phyloP scores from a whole-genome alignment of 2,888 invertebrate genomes.

The Metalampra italica region DNA sequence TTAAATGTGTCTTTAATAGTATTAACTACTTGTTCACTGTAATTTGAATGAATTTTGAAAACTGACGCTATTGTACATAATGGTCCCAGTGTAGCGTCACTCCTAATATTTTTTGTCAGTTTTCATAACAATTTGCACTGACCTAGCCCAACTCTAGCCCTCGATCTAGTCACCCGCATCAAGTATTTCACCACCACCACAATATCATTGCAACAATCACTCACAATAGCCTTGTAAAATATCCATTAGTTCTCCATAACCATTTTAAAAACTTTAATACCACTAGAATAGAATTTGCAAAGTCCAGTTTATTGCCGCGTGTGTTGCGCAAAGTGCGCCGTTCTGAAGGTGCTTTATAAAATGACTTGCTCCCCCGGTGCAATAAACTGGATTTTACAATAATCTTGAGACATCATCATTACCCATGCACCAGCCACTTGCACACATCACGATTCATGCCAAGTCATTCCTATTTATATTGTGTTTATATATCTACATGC shows the following conservation, averaged over 20 bases:
- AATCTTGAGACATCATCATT: conserved; percentile 11
- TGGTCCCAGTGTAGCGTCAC: too few species aligned
- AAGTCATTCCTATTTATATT: neutral
- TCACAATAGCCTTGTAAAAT: neutral
- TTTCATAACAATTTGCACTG: conserved; percentile 9
- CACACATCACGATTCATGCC: neutral
- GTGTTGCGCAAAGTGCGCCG: conserved; percentile 7
- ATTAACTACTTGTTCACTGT: neutral
- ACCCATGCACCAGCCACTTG: neutral
- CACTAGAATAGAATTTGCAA: conserved; percentile 1
- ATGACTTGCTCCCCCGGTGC: conserved; percentile 2
- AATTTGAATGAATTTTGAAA: neutral
- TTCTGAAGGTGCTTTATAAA: conserved; percentile 5
- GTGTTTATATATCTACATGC: neutral
- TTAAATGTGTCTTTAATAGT: neutral
- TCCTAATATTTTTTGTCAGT: neutral
- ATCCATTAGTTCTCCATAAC: neutral
- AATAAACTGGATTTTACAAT: conserved; percentile 8
- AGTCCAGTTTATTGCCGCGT: conserved; percentile 4
- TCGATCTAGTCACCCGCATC: conserved; percentile 13
- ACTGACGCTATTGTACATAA: too few species aligned
- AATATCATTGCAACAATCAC: neutral
- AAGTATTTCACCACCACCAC: neutral
- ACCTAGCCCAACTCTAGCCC: conserved; percentile 14
- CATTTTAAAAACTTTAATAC: neutral